Evolutionary conservation across 2,797 vertebrate species (phyloP), one percentile per base, ranked within the genome.

Genomic region (Sebastes aleutianus): DNA sequence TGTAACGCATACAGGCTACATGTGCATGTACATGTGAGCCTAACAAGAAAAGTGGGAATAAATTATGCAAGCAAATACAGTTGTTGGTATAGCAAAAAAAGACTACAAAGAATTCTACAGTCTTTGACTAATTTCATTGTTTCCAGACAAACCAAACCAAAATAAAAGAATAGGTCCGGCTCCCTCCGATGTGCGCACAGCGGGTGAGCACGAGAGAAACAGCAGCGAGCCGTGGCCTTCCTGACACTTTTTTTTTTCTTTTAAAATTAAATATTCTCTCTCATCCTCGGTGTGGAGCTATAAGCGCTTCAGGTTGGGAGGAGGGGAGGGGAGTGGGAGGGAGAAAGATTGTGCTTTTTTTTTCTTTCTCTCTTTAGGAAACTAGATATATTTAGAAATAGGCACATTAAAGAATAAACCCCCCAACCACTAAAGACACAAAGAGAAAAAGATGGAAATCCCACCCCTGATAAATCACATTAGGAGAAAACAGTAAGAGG

Each of bases 231-330:
- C n/a, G 34, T 67, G 87, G 87, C 85, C 88, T 90, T 82, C 81
- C 75, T 83, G 80, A 88, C 85, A 81, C 74, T 78, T 72, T 74
- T 69, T 70, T 66, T 69, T 26, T 65, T 75, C 89, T 89, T 70
- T 79, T 71, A 84, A 87, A 93, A 94, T 94, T 93, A 92, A 95
- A 92, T 94, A 93, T 95, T 95, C 93, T 91, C 93, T 95, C 89
- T 93, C 84, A 93, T 94, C 92, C 85, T 84, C 69, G 82, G 82
- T 83, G 88, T 85, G 85, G 76, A 91, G 88, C 84, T 90, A 89
- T 90, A 93, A 92, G 90, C 87, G 78, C 91, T 92, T 90, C 91
- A 87, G 90, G 91, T 90, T 85, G 82, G 78, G 65, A 50, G 68
- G 54, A 32, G 76, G 78, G 34, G 12, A 53, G 22, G 24, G 4